These are phyloP conservation scores for Enteromius viviparus DNA, from an alignment of 2,797 vertebrate genomes.

Conservation along the genomic window DNA sequence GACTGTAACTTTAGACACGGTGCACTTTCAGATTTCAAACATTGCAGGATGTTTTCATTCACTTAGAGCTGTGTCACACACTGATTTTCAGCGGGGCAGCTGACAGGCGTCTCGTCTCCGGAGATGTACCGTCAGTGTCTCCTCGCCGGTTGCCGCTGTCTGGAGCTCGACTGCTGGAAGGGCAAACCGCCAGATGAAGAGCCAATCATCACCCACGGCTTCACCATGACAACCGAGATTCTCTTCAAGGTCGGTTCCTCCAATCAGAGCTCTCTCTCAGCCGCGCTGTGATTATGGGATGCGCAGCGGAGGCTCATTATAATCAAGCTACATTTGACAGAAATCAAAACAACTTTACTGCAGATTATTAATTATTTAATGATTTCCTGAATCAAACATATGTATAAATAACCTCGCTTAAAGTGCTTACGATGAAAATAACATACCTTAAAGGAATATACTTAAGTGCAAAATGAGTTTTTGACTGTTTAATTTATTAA, in stretches of 20 bases:
- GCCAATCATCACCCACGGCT: conserved; percentile 96
- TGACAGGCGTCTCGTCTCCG: conserved; percentile 92
- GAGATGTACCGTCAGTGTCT: conserved; percentile 98
- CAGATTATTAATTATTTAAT: background rate
- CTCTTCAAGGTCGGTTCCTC: conserved; percentile 86
- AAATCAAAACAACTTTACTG: background rate
- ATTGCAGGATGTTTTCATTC: too few species aligned
- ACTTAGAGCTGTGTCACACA: too few species aligned
- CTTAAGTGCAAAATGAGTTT: background rate
- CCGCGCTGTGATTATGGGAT: conserved; percentile 26
- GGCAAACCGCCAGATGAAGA: conserved; percentile 94
- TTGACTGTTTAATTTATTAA: background rate
- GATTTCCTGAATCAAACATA: background rate
- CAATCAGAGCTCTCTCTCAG: background rate
- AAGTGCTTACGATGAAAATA: background rate
- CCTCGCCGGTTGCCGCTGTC: conserved; percentile 92
- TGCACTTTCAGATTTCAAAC: too few species aligned
- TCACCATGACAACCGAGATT: conserved; percentile 99
- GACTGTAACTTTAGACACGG: too few species aligned
- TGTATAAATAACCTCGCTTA: background rate
- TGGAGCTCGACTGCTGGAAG: conserved; percentile 99
- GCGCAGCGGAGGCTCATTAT: conserved; percentile 5
- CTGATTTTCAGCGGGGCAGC: conserved; percentile 86
- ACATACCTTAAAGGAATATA: background rate
- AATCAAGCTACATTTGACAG: background rate